Conservation (phyloP, 2,888 invertebrate genomes). For the Trilocha varians region DNA sequence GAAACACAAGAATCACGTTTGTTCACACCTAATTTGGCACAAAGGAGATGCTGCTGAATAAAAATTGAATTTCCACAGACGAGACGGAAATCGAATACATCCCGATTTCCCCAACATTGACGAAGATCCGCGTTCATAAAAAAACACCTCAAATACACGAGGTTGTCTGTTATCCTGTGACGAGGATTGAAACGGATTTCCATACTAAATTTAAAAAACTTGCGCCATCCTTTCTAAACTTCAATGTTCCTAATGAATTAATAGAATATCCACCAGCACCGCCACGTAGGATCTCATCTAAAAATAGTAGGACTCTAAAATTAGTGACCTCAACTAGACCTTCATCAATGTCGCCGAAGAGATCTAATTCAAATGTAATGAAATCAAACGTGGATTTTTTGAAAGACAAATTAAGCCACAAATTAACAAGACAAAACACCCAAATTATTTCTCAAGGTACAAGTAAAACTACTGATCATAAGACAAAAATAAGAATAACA, state of each 20-base stretch:
- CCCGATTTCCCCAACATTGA: constrained; percentile 85
- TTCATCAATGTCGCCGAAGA: constrained; percentile 42
- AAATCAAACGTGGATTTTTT: constrained; percentile 74
- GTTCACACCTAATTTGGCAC: constrained; percentile 25
- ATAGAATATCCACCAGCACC: constrained; percentile 77
- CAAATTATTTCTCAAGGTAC: constrained; percentile 44
- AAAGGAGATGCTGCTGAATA: not conserved
- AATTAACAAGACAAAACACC: constrained; percentile 67
- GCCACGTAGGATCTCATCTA: constrained; percentile 83
- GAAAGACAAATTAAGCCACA: constrained; percentile 75
- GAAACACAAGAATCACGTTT: constrained; percentile 55
- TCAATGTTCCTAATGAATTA: constrained; percentile 36
- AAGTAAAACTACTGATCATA: constrained; percentile 16
- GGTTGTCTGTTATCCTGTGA: constrained; percentile 76
- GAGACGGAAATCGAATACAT: constrained; percentile 86
- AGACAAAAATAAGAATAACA: constrained; percentile 34
- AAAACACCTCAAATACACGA: constrained; percentile 67
- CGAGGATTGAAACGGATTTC: constrained; percentile 43
- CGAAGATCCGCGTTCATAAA: constrained; percentile 85
- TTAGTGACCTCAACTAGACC: constrained; percentile 73
- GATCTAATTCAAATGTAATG: constrained; percentile 32
- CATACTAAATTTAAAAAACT: constrained; percentile 71
- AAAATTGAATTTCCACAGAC: constrained; percentile 74
- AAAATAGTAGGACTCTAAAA: constrained; percentile 79
- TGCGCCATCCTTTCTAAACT: constrained; percentile 69